Percentiles rank a stretch among this genome's conserved stretches.
Evolutionary conservation across 2,113 vertebrate genomes (phyloP).

Genomic region (Sylvietta virens): DNA sequence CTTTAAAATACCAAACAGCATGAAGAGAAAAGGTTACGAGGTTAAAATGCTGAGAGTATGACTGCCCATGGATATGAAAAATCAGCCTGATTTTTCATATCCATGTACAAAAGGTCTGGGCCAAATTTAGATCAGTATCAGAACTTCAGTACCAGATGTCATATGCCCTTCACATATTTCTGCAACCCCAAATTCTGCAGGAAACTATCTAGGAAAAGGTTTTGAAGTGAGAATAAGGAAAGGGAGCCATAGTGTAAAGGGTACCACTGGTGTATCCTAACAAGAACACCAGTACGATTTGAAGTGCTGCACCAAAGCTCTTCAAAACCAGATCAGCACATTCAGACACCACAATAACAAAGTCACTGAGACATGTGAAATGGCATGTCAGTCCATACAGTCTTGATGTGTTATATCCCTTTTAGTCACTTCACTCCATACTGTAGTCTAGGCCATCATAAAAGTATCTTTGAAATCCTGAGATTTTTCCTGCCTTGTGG

Average conservation of each 20-base stretch:
- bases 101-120: not conserved
- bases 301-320: not conserved
- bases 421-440: not conserved
- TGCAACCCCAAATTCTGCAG: not conserved
- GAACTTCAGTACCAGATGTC: not conserved
- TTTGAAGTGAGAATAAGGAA: not conserved
- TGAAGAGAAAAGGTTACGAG: not conserved
- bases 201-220: not conserved
- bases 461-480: not conserved
- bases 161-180: not conserved
- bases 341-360: not conserved
- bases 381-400: not conserved
- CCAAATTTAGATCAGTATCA: not conserved
- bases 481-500: not conserved
- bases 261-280: rapidly evolving
- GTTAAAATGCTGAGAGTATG: not conserved
- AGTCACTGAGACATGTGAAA: not conserved
- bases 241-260: rapidly evolving
- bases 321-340: not conserved
- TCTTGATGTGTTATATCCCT: not conserved
- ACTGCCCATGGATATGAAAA: too few species aligned
- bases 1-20: not conserved
- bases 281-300: not conserved
- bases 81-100: not conserved
- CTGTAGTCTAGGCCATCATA: not conserved